Percentiles rank a stretch among this genome's conserved stretches.
Evolutionary conservation across 2,113 vertebrate species (phyloP).

Genomic region (Nymphicus hollandicus): DNA sequence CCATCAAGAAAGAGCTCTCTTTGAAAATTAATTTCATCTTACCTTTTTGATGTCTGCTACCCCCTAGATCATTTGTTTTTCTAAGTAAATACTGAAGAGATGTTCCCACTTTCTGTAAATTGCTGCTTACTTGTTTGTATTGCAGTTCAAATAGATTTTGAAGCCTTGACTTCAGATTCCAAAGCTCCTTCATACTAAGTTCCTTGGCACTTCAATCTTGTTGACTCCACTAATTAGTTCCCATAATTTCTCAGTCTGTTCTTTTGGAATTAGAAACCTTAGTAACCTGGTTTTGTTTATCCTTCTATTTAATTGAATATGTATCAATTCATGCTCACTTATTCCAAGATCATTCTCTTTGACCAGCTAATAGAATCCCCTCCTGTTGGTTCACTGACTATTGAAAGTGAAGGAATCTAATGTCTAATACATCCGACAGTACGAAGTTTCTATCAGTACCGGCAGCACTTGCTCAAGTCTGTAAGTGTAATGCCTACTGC

Average conservation of each 20-base stretch:
- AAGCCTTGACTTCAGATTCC: neutral
- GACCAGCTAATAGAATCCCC: neutral
- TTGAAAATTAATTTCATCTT: neutral
- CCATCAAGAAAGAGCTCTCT: neutral
- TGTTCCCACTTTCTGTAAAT: neutral
- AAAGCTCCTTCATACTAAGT: neutral
- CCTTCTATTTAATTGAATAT: neutral
- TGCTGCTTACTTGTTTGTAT: neutral
- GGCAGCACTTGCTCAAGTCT: neutral
- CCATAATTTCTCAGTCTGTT: neutral
- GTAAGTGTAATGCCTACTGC: neutral
- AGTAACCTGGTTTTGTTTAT: neutral
- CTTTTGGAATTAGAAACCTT: neutral
- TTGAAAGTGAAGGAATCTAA: neutral
- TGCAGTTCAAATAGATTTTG: neutral
- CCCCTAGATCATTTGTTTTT: neutral
- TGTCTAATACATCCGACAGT: neutral
- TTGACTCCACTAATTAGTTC: slow-evolving; percentile 25
- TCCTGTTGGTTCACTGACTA: neutral
- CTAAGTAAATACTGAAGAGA: neutral
- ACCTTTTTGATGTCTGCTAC: neutral
- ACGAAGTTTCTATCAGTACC: neutral
- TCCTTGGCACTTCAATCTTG: neutral
- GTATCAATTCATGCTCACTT: fast-evolving
- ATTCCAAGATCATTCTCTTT: neutral